phyloP scores from a whole-genome alignment of 2,888 invertebrate species.

The Idaea biselata region DNA sequence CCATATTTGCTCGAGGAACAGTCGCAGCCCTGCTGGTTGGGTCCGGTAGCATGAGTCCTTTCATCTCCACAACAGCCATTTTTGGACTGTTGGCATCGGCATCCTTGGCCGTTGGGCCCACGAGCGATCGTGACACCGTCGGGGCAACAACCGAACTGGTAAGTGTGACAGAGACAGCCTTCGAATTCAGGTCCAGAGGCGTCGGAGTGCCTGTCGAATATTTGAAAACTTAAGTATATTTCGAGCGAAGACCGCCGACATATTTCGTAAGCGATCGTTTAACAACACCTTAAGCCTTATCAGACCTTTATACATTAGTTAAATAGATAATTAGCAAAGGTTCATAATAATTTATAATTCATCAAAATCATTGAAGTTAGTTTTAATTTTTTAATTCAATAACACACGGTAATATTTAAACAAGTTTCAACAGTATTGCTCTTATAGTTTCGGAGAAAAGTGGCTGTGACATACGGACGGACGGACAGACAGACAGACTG shows the following conservation, averaged over 20 bases:
- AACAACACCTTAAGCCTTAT: too few relatives aligned
- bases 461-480: too few relatives aligned
- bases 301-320: too few relatives aligned
- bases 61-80: constrained; percentile 93
- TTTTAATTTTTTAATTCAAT: too few relatives aligned
- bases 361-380: too few relatives aligned
- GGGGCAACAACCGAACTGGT: constrained; percentile 94
- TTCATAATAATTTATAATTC: too few relatives aligned
- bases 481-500: too few relatives aligned
- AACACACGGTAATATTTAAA: too few relatives aligned
- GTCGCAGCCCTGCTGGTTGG: constrained; percentile 88
- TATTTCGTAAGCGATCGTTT: too few relatives aligned
- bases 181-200: constrained; percentile 88
- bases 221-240: neutral
- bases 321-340: too few relatives aligned
- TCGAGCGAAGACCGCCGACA: neutral
- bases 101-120: constrained; percentile 84
- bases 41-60: constrained; percentile 89
- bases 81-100: constrained; percentile 87
- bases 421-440: too few relatives aligned
- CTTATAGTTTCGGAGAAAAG: too few relatives aligned
- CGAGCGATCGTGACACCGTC: constrained; percentile 89
- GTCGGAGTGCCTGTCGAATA: constrained; percentile 76
- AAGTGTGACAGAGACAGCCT: constrained; percentile 92
- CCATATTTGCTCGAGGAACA: constrained; percentile 89